A percentile compares a stretch with the other conserved stretches of the same genome.
Conservation (phyloP, 2,888 invertebrate genomes). For the Eremobia ochroleuca region DNA sequence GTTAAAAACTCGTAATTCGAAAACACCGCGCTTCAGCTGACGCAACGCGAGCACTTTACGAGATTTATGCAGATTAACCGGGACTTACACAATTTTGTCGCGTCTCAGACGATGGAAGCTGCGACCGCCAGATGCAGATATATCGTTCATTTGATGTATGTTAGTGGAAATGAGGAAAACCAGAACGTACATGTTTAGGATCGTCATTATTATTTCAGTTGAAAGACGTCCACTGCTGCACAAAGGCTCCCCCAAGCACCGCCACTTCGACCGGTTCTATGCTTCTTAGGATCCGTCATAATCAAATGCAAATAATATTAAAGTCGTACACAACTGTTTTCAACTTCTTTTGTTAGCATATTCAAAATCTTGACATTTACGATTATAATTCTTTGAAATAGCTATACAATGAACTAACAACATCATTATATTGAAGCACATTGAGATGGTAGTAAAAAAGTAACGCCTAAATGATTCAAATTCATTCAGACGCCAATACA, state of each 20-base stretch:
- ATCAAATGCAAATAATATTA: no score
- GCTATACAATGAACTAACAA: no score
- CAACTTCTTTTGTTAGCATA: neutral
- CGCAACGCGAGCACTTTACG: slow-evolving; percentile 10
- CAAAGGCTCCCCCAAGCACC: no score
- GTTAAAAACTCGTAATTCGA: slow-evolving; percentile 59
- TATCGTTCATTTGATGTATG: neutral
- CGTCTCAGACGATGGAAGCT: neutral
- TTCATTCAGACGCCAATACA: neutral
- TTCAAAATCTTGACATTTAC: no score
- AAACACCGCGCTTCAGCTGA: slow-evolving; percentile 4
- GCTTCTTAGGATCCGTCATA: no score
- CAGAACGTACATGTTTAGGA: neutral
- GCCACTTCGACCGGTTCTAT: no score
- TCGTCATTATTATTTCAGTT: no score
- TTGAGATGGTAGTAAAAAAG: no score
- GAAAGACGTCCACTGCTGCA: neutral
- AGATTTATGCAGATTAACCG: slow-evolving; percentile 6
- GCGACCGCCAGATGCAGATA: slow-evolving; percentile 27
- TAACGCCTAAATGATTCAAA: neutral
- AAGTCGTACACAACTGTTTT: neutral
- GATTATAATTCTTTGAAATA: no score
- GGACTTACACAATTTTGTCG: slow-evolving; percentile 12
- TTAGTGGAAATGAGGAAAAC: slow-evolving; percentile 12
- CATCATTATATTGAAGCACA: neutral